These are phyloP conservation scores for Myodes glareolus DNA, from an alignment of 2,113 vertebrate genomes.

Conservation along the genomic window DNA sequence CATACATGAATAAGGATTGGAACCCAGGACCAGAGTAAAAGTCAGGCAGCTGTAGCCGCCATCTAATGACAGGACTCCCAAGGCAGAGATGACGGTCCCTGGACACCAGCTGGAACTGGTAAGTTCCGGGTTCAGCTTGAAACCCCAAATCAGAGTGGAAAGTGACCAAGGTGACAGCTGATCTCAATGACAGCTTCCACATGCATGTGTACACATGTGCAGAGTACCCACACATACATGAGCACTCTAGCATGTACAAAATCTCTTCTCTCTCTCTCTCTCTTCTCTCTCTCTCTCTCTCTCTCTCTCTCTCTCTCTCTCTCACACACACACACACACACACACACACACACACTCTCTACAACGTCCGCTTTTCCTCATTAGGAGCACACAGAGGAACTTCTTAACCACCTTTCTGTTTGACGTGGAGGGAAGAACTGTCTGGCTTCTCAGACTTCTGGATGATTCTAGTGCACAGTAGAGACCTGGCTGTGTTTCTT, in stretches of 20 bases:
- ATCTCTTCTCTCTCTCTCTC: too few species aligned
- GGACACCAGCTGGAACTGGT: background rate
- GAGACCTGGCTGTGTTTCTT: slow-evolving; percentile 40
- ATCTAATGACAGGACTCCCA: background rate
- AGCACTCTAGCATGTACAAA: background rate
- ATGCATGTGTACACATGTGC: background rate
- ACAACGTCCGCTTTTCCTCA: slow-evolving; percentile 5
- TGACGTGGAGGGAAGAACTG: slow-evolving; percentile 25
- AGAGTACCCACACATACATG: background rate
- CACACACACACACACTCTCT: background rate
- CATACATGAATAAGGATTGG: background rate
- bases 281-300: too few species aligned
- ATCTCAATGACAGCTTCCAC: background rate
- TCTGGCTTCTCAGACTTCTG: slow-evolving; percentile 37
- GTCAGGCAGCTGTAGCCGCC: background rate
- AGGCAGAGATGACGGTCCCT: background rate
- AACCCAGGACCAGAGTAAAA: background rate
- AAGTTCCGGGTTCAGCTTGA: background rate
- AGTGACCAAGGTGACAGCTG: background rate
- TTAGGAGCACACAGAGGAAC: slow-evolving; percentile 14
- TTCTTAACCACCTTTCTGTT: background rate
- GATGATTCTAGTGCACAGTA: background rate
- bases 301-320: too few species aligned
- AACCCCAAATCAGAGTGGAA: background rate
- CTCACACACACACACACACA: background rate